phyloP scores from a whole-genome alignment of 2,113 vertebrate genomes.

The Panurus biarmicus region DNA sequence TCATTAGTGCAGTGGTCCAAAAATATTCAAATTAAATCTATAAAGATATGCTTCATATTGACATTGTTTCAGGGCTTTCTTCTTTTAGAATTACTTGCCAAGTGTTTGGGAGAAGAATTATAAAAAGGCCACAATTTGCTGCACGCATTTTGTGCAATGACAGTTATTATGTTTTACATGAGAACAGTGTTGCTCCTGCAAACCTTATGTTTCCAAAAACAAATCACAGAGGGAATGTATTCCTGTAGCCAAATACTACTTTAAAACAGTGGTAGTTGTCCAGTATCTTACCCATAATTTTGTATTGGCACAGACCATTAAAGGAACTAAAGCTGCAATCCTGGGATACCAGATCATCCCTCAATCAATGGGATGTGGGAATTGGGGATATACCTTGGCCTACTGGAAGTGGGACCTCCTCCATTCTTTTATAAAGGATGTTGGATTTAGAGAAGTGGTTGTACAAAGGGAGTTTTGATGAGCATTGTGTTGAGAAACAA shows the following conservation, averaged over 20 bases:
- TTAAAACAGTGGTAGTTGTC: neutral
- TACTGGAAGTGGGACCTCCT: neutral
- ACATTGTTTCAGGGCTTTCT: neutral
- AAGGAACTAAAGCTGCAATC: neutral
- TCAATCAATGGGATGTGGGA: neutral
- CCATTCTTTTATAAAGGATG: neutral
- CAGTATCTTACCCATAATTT: fast-evolving
- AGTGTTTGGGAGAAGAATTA: neutral
- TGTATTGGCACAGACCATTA: neutral
- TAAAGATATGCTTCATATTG: neutral
- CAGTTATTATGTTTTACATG: neutral
- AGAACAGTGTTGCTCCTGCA: neutral
- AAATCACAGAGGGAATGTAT: neutral
- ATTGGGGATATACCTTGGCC: neutral
- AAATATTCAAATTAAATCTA: neutral
- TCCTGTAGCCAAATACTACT: neutral
- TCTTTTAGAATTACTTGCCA: neutral
- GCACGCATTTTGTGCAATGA: neutral
- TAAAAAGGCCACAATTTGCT: neutral
- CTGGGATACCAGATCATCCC: neutral
- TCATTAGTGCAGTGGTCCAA: neutral
- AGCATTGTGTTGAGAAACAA: neutral
- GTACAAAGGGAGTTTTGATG: neutral
- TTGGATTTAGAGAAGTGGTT: neutral
- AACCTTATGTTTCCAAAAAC: neutral